A percentile compares a stretch with the other conserved stretches of the same genome.
Evolutionary conservation across 2,113 vertebrate species (phyloP).

Genomic region (Neolamprologus fasciatus): DNA sequence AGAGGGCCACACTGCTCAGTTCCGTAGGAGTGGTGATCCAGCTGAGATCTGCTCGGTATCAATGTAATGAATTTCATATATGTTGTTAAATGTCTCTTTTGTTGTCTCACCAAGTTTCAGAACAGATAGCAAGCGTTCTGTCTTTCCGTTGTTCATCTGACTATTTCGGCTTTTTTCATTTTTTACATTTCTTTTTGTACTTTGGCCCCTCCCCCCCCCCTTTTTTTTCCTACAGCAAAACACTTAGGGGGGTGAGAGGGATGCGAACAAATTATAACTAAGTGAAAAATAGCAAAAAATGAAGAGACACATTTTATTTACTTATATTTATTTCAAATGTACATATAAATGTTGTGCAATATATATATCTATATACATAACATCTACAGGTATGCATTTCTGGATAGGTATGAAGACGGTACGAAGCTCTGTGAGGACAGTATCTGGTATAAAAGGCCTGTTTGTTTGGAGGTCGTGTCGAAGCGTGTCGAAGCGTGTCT

Average conservation of each 20-base stretch:
- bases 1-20: not conserved
- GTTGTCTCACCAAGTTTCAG: not conserved
- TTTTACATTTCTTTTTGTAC: slow-evolving; percentile 19
- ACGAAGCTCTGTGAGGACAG: slow-evolving; percentile 31
- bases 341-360: slow-evolving; percentile 70
- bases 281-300: slow-evolving; percentile 24
- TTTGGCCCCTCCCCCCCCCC: not conserved
- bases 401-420: not conserved
- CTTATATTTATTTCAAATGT: slow-evolving; percentile 67
- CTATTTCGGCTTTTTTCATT: not conserved
- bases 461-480: slow-evolving; percentile 33
- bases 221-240: slow-evolving; percentile 7
- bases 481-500: not conserved
- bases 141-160: not conserved
- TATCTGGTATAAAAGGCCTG: slow-evolving; percentile 51
- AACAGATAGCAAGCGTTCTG: not conserved
- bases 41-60: not conserved
- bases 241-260: not conserved
- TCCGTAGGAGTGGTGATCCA: not conserved
- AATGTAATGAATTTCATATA: not conserved
- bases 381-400: slow-evolving; percentile 65
- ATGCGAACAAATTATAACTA: slow-evolving; percentile 22
- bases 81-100: not conserved
- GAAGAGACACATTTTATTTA: slow-evolving; percentile 52
- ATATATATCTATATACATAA: slow-evolving; percentile 49